phyloP scores from a whole-genome alignment of 2,797 vertebrate genomes.

The Fratercula arctica region DNA sequence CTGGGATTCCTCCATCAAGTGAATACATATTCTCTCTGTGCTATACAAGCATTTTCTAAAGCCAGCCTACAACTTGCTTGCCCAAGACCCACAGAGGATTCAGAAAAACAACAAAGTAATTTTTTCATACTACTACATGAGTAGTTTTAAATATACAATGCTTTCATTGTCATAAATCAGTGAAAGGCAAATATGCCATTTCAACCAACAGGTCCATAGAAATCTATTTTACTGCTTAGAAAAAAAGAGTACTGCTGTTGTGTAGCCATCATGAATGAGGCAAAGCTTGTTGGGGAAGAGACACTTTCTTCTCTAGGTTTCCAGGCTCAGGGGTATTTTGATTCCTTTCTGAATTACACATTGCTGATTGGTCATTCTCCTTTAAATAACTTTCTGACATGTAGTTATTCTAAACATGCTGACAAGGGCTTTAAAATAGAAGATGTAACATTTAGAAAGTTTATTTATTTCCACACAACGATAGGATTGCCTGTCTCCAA shows the following conservation, averaged over 20 bases:
- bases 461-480: not conserved
- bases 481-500: not conserved
- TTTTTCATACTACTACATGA: not conserved
- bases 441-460: not conserved
- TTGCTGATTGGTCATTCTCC: not conserved
- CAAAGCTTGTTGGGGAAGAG: not conserved
- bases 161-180: not conserved
- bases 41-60: not conserved
- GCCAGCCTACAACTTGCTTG: not conserved
- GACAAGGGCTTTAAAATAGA: not conserved
- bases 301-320: not conserved
- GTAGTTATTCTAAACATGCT: not conserved
- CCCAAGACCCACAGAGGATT: not conserved
- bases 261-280: not conserved
- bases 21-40: not conserved
- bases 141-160: not conserved
- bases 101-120: not conserved
- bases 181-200: not conserved
- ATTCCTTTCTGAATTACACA: not conserved
- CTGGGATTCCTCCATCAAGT: not conserved
- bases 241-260: not conserved
- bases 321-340: not conserved
- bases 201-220: not conserved
- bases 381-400: not conserved
- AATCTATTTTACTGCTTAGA: not conserved